Evolutionary conservation across 2,888 invertebrate species (phyloP), one percentile per base, ranked within the genome.

Genomic region (Apotomis capreana): DNA sequence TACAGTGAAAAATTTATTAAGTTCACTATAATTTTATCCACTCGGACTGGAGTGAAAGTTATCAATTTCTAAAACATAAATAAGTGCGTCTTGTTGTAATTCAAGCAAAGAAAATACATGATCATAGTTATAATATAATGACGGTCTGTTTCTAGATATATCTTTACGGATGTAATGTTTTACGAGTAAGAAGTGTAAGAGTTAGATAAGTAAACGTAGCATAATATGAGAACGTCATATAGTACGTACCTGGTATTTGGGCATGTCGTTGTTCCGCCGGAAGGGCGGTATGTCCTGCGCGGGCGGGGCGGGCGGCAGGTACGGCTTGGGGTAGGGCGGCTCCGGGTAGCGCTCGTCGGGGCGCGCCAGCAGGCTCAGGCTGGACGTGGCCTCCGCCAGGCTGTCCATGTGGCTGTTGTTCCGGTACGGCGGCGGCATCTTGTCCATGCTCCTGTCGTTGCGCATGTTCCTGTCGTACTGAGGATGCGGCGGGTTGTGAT

Each of bases 311-410:
- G 81, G 79, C n/a, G 81, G 79, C n/a, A 83, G 71, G 68, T 87
- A 89, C 71, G 85, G 88, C 40, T 90, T 89, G 3, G 79, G 77
- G 70, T 87, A 87, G 0, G 5, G 6, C 40, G 5, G 40, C 68
- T 84, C 85, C 62, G 85, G 89, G 69, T 89, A 89, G 74, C 83
- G 85, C 37, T 84, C 84, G 12, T 84, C 78, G 15, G 82, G 81
- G 68, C 85, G 78, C 46, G 83, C 75, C 58, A 89, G 79, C 67
- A 92, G 77, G 76, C 84, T 91, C 76, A 92, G 75, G 71, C 85
- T 88, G 0, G 88, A 83, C 0, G 92, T 84, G 0, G 90, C 89
- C 8, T 92, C 91, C 2, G 85, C 85, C 61, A 92, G 80, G 67
- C 78, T 87, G 8, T 92, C 92, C 81, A 92, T 88, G 1, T 83